Evolutionary conservation across 2,888 invertebrate species (phyloP).

Genomic region (Vanessa cardui): DNA sequence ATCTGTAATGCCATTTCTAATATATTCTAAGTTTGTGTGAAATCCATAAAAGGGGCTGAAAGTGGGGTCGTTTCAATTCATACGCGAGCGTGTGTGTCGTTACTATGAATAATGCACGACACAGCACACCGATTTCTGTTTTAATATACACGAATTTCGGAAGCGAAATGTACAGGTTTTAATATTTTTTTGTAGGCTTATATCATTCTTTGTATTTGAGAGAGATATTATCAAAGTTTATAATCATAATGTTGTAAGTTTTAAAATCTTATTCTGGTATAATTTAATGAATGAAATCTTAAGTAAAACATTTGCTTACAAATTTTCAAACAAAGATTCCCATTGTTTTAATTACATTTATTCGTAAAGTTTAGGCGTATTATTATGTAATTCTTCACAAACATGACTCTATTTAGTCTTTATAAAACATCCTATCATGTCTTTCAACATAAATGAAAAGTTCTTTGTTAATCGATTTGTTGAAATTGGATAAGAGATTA

Average conservation of each 20-base stretch:
- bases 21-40: constrained; percentile 48
- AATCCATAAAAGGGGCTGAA: constrained; percentile 46
- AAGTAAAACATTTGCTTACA: too few species aligned
- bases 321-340: too few species aligned
- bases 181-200: not conserved
- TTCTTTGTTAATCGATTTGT: not conserved
- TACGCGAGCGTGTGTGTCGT: constrained; percentile 53
- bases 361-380: too few species aligned
- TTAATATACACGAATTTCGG: constrained; percentile 10
- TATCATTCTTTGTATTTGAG: too few species aligned
- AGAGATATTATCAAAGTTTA: not conserved
- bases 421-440: not conserved
- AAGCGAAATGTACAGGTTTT: constrained; percentile 1
- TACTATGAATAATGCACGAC: constrained; percentile 53
- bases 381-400: too few species aligned
- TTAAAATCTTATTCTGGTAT: too few species aligned
- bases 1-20: constrained; percentile 1
- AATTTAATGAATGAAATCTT: too few species aligned
- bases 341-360: too few species aligned
- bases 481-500: constrained; percentile 9
- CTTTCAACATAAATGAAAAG: not conserved
- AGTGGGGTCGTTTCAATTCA: constrained; percentile 54
- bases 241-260: too few species aligned
- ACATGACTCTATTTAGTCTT: not conserved
- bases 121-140: constrained; percentile 8